A percentile compares a stretch with the other conserved stretches of the same genome.
Evolutionary conservation across 2,113 vertebrate genomes (phyloP).

Genomic region (Prochilodus magdalenae): DNA sequence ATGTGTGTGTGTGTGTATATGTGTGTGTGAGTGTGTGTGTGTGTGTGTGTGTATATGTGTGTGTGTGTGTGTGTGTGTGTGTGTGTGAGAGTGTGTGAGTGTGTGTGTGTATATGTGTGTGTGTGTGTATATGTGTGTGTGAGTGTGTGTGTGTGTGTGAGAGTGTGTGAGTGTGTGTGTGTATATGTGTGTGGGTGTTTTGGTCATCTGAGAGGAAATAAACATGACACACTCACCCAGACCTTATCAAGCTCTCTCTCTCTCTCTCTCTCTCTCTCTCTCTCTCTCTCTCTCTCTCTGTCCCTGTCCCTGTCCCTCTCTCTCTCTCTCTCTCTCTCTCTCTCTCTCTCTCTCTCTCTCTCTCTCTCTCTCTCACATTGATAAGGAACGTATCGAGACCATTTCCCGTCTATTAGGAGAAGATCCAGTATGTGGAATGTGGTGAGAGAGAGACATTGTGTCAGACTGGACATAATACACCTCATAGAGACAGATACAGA

Average conservation of each 20-base stretch:
- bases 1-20: neutral
- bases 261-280: conserved; percentile 14
- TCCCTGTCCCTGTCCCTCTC: conserved; percentile 46
- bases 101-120: neutral
- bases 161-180: neutral
- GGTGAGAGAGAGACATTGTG: too few relatives aligned
- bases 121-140: neutral
- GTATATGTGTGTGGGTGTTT: neutral
- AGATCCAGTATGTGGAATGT: too few relatives aligned
- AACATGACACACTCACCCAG: neutral
- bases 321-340: conserved; percentile 36
- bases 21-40: neutral
- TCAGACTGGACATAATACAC: too few relatives aligned
- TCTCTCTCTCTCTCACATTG: neutral
- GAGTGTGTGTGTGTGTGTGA: too few relatives aligned
- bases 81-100: too few relatives aligned
- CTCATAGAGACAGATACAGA: too few relatives aligned
- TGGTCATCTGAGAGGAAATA: conserved; percentile 17
- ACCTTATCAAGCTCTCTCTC: conserved; percentile 29
- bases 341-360: conserved; percentile 27
- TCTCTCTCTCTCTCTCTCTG: conserved; percentile 29
- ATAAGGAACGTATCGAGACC: conserved; percentile 22
- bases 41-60: neutral
- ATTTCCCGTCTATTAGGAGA: too few relatives aligned
- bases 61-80: too few relatives aligned